Conservation (phyloP, 1,140 invertebrate genomes). For the Myzus persicae region DNA sequence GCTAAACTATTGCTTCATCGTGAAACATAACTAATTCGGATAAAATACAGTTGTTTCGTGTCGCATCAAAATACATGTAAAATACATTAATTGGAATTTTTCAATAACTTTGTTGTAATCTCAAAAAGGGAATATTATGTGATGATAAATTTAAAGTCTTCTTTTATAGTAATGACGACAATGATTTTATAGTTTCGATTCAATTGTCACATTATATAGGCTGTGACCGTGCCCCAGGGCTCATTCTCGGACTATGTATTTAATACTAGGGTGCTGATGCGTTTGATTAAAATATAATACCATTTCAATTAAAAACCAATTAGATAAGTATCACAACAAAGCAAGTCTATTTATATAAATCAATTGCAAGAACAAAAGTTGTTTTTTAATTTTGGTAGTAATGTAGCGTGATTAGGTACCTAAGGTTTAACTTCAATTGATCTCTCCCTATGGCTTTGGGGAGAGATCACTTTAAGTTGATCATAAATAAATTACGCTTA, state of each 20-base stretch:
- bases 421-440: too few species aligned
- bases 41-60: neutral
- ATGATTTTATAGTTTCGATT: neutral
- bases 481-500: too few species aligned
- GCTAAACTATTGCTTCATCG: neutral
- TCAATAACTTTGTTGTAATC: neutral
- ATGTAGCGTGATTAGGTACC: too few species aligned
- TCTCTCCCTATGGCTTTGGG: too few species aligned
- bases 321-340: too few species aligned
- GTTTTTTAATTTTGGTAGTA: too few species aligned
- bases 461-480: too few species aligned
- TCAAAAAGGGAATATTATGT: neutral
- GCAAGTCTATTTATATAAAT: too few species aligned
- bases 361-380: too few species aligned
- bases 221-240: neutral
- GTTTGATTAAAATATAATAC: too few species aligned
- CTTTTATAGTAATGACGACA: neutral
- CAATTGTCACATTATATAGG: neutral
- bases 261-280: too few species aligned
- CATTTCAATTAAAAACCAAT: too few species aligned
- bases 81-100: neutral
- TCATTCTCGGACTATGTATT: neutral
- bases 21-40: neutral
- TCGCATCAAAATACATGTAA: neutral
- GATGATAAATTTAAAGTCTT: neutral